These are phyloP conservation scores for Felis chaus DNA, from an alignment of 2,113 vertebrate species.

Conservation along the genomic window DNA sequence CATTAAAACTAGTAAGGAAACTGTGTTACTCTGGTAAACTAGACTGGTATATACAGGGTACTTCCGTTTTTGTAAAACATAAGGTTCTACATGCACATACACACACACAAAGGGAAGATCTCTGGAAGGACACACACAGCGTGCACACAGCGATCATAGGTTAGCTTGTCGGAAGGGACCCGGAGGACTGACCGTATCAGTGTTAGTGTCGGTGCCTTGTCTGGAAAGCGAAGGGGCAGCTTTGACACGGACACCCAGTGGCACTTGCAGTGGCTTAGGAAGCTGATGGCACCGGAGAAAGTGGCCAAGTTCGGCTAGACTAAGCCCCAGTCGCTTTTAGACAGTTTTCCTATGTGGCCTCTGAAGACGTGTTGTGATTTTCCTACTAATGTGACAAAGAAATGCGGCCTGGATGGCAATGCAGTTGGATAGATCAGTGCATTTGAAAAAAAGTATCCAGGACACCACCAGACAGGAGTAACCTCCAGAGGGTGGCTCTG, in stretches of 20 bases:
- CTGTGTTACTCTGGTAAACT: neutral
- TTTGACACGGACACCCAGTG: neutral
- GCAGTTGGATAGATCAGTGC: neutral
- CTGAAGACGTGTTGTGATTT: neutral
- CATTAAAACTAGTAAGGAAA: neutral
- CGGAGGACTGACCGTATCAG: rapidly evolving
- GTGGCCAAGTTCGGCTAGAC: neutral
- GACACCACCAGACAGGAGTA: neutral
- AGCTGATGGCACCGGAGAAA: neutral
- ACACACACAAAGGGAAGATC: neutral
- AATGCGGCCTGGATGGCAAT: neutral
- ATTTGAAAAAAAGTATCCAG: neutral
- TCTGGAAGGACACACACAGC: neutral
- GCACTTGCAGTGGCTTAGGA: neutral
- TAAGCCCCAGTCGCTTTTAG: neutral
- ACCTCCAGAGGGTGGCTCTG: neutral
- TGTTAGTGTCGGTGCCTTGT: neutral
- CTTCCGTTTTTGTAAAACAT: neutral
- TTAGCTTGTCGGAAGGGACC: neutral
- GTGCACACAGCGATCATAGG: neutral
- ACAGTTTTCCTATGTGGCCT: neutral
- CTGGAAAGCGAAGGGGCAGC: too few species aligned
- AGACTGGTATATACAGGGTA: neutral
- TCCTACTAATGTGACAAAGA: neutral
- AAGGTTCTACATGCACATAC: neutral